Base-by-base conservation (phyloP, 2,888 invertebrate genomes). In the Syrphus vitripennis region DNA sequence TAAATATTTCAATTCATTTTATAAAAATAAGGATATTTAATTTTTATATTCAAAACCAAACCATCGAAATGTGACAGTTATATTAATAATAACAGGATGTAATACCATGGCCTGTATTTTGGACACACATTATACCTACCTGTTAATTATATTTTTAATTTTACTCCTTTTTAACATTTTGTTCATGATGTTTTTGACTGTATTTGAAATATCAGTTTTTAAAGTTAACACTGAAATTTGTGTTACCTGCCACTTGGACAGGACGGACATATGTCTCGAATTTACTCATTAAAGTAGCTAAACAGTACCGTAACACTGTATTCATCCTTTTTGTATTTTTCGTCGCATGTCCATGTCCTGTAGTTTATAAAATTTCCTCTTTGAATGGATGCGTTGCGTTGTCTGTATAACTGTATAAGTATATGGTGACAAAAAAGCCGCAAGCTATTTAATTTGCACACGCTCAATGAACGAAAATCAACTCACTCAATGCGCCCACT, bases 91-190 rank as follows among this genome's bases (percentile, higher is more conserved):
- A 40, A 19, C 75, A 63, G 63, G 75, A 48, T 70, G 57, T 65
- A 37, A 61, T 81, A 50, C 16, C 29, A 37, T 48, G 53, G 63
- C 61, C 34, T 48, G 40, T 16, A 31, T 31, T 59, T 67, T 71
- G 14, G 37, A 24, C 45, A 34, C 19, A n/a, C 71, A 16, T 3
- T 5, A 21, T 16, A 26, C 57, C 61, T 70, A 63, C 26, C 61
- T 50, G 61, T 48, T 77, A 74, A 86, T 81, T 77, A 69, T 77
- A 69, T 77, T 84, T 77, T 76, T 61, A 67, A 72, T 81, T 81
- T 67, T 24, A 57, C 57, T 45, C n/a, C n/a, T n/a, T n/a, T n/a
- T n/a, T n/a, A n/a, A n/a, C n/a, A n/a, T n/a, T n/a, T n/a, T n/a
- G n/a, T n/a, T n/a, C n/a, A n/a, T n/a, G n/a, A n/a, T n/a, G n/a